Conservation (phyloP, 2,797 vertebrate species). For the Sebastes hopkinsi region DNA sequence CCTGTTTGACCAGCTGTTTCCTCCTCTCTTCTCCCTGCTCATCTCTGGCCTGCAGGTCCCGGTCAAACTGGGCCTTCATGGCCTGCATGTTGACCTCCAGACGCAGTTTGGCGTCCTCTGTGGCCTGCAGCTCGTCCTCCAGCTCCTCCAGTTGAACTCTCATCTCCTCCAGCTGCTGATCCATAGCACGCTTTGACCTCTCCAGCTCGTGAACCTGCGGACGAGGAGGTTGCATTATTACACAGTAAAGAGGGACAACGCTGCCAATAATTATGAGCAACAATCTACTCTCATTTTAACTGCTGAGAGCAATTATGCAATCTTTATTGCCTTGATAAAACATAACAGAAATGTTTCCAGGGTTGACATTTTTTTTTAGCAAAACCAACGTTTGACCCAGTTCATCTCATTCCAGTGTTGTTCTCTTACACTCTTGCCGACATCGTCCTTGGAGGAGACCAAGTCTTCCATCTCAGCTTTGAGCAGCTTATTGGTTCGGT, state of each 20-base stretch:
- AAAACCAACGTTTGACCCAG: not conserved
- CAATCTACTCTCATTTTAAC: not conserved
- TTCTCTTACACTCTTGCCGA: slow-evolving; percentile 93
- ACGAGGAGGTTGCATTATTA: not conserved
- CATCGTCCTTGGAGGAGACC: slow-evolving; percentile 96
- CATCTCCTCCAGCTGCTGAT: slow-evolving; percentile 98
- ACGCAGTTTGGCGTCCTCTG: slow-evolving; percentile 95
- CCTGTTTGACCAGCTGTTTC: slow-evolving; percentile 94
- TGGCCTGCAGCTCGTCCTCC: slow-evolving; percentile 96
- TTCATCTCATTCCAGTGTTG: not conserved
- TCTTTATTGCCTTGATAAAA: not conserved
- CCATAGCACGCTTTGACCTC: slow-evolving; percentile 91
- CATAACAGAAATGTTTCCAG: not conserved
- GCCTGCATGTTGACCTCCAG: slow-evolving; percentile 99
- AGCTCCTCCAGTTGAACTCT: slow-evolving; percentile 94
- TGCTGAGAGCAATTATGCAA: not conserved
- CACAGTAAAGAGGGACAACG: not conserved
- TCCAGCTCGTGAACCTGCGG: slow-evolving; percentile 96
- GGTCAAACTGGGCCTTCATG: slow-evolving; percentile 95
- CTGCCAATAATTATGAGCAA: not conserved
- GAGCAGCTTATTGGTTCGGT: slow-evolving; percentile 90
- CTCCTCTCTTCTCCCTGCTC: slow-evolving; percentile 96
- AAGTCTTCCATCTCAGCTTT: slow-evolving; percentile 95
- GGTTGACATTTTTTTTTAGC: not conserved
- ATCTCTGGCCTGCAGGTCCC: slow-evolving; percentile 92